A percentile compares a stretch with the other conserved stretches of the same genome.
Evolutionary conservation across 2,113 vertebrate species (phyloP).

Genomic region (Aphelocoma coerulescens): DNA sequence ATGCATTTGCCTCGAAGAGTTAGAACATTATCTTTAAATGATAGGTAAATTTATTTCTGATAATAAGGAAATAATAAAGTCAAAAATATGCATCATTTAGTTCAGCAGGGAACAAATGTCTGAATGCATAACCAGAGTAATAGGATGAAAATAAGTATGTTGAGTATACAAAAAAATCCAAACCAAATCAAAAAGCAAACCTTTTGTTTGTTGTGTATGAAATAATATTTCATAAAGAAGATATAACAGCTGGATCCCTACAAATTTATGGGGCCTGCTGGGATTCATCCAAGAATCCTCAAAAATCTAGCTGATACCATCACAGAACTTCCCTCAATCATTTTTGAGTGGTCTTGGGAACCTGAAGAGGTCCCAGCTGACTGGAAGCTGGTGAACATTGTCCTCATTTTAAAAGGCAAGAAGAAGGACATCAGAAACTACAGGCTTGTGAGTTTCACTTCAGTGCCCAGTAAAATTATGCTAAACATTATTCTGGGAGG

Average conservation of each 20-base stretch:
- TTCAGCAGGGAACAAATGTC: background rate
- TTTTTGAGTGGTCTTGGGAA: background rate
- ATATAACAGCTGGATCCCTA: background rate
- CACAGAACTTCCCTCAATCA: background rate
- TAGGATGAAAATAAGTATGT: background rate
- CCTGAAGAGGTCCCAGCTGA: background rate
- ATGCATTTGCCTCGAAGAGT: background rate
- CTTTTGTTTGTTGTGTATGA: background rate
- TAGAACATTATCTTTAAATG: background rate
- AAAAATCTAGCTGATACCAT: background rate
- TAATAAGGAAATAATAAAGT: background rate
- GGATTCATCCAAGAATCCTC: background rate
- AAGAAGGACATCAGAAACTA: background rate
- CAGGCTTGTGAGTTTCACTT: background rate
- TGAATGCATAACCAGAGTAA: background rate
- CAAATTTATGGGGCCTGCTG: background rate
- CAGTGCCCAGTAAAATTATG: background rate
- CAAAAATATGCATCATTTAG: background rate
- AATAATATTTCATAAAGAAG: background rate
- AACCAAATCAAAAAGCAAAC: background rate
- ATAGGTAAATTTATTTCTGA: background rate
- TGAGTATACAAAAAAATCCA: background rate
- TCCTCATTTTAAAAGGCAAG: background rate
- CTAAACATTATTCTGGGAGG: background rate
- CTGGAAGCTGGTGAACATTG: background rate